Conservation (phyloP, 1,140 invertebrate genomes). For the Gonioctena quinquepunctata region DNA sequence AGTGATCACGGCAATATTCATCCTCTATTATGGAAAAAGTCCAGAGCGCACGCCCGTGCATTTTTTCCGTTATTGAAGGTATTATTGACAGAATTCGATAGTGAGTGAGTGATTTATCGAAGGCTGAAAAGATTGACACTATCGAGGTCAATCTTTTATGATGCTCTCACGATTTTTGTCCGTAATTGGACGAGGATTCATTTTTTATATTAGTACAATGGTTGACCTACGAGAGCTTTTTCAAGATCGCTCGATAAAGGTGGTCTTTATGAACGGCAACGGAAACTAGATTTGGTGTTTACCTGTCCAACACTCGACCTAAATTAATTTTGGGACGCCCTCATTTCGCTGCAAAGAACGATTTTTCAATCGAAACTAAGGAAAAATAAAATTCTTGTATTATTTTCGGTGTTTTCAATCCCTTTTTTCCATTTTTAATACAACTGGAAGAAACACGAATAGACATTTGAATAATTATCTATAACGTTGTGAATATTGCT, state of each 20-base stretch:
- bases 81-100: neutral
- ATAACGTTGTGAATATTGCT: too few species aligned
- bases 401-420: too few species aligned
- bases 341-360: too few species aligned
- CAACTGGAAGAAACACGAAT: too few species aligned
- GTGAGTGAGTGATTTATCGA: constrained; percentile 7
- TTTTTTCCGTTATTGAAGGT: neutral
- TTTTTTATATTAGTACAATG: neutral
- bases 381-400: too few species aligned
- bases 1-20: too few species aligned
- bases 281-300: neutral
- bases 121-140: neutral
- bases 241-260: neutral
- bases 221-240: neutral
- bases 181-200: constrained; percentile 1
- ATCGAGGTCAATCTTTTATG: constrained; percentile 7
- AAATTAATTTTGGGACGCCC: neutral
- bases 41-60: neutral
- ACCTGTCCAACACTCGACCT: neutral
- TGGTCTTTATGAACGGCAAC: neutral
- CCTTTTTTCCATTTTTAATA: too few species aligned
- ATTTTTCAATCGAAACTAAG: too few species aligned
- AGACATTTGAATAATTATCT: too few species aligned
- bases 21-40: too few species aligned
- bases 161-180: constrained; percentile 1